Evolutionary conservation across 2,113 vertebrate species (phyloP).

Genomic region (Perca flavescens): DNA sequence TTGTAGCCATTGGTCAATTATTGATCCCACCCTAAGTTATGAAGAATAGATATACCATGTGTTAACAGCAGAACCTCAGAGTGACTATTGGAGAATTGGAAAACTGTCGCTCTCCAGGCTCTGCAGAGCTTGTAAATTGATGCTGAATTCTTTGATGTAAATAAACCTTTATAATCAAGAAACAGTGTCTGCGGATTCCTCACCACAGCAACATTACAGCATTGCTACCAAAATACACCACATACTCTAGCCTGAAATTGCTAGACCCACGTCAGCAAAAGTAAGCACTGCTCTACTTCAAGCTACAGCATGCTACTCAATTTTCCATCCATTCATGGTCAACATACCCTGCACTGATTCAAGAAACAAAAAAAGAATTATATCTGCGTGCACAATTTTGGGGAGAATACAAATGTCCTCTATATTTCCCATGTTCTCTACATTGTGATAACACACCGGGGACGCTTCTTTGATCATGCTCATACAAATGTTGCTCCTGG

Average conservation of each 20-base stretch:
- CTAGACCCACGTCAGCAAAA: constrained; percentile 15
- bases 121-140: no score
- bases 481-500: constrained; percentile 11
- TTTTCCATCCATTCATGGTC: constrained; percentile 18
- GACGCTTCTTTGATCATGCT: constrained; percentile 26
- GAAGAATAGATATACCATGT: no score
- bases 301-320: neutral
- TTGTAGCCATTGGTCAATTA: no score
- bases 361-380: constrained; percentile 39
- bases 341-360: constrained; percentile 33
- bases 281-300: neutral
- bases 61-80: no score
- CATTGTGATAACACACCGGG: constrained; percentile 29
- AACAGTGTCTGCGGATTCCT: no score
- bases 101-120: no score
- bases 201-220: no score
- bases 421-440: constrained; percentile 18
- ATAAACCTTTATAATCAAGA: no score
- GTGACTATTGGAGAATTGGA: no score
- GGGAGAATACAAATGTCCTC: constrained; percentile 44
- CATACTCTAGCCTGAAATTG: neutral
- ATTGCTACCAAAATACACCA: no score
- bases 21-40: no score
- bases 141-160: no score
- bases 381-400: constrained; percentile 28